A percentile compares a stretch with the other conserved stretches of the same genome.
Evolutionary conservation across 2,797 vertebrate species (phyloP).

Genomic region (Acrossocheilus fasciatus): DNA sequence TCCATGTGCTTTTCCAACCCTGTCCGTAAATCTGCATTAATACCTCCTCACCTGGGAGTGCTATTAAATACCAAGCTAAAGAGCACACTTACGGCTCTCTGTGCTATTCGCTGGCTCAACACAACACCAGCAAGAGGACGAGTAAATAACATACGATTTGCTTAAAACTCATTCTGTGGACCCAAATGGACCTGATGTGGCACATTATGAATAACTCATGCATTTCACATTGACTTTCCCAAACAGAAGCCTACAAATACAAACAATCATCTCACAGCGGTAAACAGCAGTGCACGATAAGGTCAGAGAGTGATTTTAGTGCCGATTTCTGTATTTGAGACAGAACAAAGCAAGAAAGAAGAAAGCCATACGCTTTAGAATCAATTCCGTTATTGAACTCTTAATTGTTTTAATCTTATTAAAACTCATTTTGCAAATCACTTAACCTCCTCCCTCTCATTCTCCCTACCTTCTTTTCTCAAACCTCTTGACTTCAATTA

Average conservation of each 20-base stretch:
- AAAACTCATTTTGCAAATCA: constrained; percentile 56
- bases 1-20: constrained; percentile 70
- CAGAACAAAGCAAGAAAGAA: constrained; percentile 16
- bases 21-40: constrained; percentile 85
- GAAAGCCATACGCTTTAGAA: constrained; percentile 15
- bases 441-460: constrained; percentile 49
- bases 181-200: constrained; percentile 24
- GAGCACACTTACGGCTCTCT: constrained; percentile 35
- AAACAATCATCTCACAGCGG: constrained; percentile 11
- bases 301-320: not conserved
- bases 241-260: constrained; percentile 12
- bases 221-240: constrained; percentile 31
- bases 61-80: constrained; percentile 83
- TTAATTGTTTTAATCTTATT: constrained; percentile 61
- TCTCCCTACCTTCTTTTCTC: constrained; percentile 48
- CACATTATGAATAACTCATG: constrained; percentile 26
- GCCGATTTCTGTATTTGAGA: constrained; percentile 19
- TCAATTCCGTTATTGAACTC: constrained; percentile 31
- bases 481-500: constrained; percentile 60
- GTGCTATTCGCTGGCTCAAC: constrained; percentile 47
- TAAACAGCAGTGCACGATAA: constrained; percentile 1
- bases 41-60: constrained; percentile 87
- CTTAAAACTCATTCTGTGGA: constrained; percentile 39
- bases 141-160: constrained; percentile 33
- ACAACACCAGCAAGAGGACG: constrained; percentile 19